phyloP scores from a whole-genome alignment of 2,797 vertebrate species.

The Pangasius djambal region DNA sequence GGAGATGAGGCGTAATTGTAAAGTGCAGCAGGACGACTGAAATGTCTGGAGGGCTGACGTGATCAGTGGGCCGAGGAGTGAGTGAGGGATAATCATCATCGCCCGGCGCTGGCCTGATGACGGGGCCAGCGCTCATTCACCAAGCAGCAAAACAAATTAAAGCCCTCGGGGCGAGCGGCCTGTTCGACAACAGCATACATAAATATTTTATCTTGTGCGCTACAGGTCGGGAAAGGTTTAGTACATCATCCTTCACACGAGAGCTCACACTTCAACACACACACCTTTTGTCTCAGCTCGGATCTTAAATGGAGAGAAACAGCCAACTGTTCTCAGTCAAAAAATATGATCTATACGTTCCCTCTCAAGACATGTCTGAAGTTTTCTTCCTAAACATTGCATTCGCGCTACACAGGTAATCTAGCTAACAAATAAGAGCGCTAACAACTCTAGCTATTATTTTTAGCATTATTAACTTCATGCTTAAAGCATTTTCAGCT shows the following conservation, averaged over 20 bases:
- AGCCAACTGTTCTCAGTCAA: not conserved
- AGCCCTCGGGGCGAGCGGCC: slow-evolving; percentile 65
- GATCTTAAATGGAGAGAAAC: slow-evolving; percentile 62
- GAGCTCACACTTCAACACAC: slow-evolving; percentile 68
- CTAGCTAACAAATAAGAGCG: not conserved
- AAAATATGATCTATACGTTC: not conserved
- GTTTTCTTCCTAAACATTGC: not conserved
- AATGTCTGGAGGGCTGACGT: slow-evolving; percentile 74
- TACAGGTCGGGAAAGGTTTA: slow-evolving; percentile 82
- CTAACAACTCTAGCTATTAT: not conserved
- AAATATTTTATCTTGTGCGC: slow-evolving; percentile 83
- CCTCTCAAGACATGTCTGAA: not conserved
- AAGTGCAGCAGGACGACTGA: slow-evolving; percentile 77
- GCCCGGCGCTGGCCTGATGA: slow-evolving; percentile 71
- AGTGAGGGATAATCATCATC: slow-evolving; percentile 70
- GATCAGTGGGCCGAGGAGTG: slow-evolving; percentile 63
- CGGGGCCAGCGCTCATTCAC: slow-evolving; percentile 79
- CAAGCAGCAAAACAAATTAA: slow-evolving; percentile 82
- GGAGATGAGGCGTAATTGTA: slow-evolving; percentile 80
- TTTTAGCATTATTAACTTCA: not conserved
- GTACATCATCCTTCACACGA: slow-evolving; percentile 81
- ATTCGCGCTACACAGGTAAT: not conserved
- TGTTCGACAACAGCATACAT: slow-evolving; percentile 83
- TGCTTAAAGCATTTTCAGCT: not conserved
- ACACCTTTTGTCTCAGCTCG: slow-evolving; percentile 61